These are phyloP conservation scores for Pseudomyrmex gracilis DNA, from an alignment of 1,140 invertebrate genomes.

Conservation along the genomic window DNA sequence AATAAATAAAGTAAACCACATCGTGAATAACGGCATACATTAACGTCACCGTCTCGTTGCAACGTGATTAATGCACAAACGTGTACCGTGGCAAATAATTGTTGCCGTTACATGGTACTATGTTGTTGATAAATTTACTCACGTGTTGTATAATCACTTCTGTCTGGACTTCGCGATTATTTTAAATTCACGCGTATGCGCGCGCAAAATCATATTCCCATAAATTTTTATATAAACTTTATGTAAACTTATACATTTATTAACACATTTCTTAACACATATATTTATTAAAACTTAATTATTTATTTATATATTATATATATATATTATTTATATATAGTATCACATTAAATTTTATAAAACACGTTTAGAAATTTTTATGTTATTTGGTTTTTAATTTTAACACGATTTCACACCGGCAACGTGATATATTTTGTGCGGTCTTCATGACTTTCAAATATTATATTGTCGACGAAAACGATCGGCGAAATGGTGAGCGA, in stretches of 20 bases:
- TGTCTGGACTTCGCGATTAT: slow-evolving; percentile 15
- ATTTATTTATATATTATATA: background rate
- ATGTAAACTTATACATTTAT: background rate
- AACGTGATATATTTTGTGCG: slow-evolving; percentile 17
- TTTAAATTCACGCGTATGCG: background rate
- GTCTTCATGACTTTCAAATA: slow-evolving; percentile 13
- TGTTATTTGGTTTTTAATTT: background rate
- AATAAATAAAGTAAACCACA: slow-evolving; percentile 19
- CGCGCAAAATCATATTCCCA: too few species aligned
- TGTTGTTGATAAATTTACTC: slow-evolving; percentile 36
- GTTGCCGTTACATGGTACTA: background rate
- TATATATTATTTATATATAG: background rate
- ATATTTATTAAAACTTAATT: background rate
- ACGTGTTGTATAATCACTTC: background rate
- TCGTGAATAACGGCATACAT: slow-evolving; percentile 27
- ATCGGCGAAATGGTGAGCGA: background rate
- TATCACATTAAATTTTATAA: background rate
- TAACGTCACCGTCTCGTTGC: slow-evolving; percentile 35
- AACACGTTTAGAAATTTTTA: too few species aligned
- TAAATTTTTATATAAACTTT: background rate
- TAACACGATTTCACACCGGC: background rate
- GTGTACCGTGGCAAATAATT: slow-evolving; percentile 34
- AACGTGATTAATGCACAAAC: slow-evolving; percentile 24
- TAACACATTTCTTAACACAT: background rate
- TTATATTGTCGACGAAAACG: slow-evolving; percentile 37